Conservation (phyloP, 2,113 vertebrate species). For the Anguilla japonica region DNA sequence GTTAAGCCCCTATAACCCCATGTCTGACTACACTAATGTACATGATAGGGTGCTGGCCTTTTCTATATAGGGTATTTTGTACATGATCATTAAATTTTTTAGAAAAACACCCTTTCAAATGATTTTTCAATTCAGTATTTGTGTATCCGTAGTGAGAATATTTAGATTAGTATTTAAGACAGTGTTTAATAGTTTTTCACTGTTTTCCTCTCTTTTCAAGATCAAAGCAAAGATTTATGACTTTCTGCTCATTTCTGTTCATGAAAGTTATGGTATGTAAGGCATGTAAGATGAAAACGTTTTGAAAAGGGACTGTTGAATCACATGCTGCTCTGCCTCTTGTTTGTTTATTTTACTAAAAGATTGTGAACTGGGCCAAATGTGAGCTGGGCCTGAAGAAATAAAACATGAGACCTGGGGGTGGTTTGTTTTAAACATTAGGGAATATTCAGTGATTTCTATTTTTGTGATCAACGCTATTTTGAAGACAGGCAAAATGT, state of each 20-base stretch:
- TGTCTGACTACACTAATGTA: background rate
- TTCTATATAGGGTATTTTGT: background rate
- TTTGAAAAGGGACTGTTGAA: background rate
- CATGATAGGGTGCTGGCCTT: background rate
- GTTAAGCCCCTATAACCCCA: background rate
- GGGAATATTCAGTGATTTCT: background rate
- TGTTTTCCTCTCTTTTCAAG: background rate
- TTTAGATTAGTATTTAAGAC: too few species aligned
- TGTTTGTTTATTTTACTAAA: conserved; percentile 15
- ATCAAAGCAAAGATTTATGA: background rate
- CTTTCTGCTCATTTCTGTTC: background rate
- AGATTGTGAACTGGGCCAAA: background rate
- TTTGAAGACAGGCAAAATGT: too few species aligned
- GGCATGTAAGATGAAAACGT: background rate
- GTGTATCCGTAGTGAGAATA: too few species aligned
- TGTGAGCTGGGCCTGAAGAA: background rate
- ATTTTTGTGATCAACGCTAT: too few species aligned
- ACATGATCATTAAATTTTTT: too few species aligned
- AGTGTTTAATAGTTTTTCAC: background rate
- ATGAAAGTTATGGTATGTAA: background rate
- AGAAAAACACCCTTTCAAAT: too few species aligned
- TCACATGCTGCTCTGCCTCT: background rate
- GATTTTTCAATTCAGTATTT: too few species aligned
- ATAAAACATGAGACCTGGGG: background rate
- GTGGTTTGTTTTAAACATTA: background rate